Evolutionary conservation across 2,888 invertebrate genomes (phyloP).

Genomic region (Diploptera punctata): DNA sequence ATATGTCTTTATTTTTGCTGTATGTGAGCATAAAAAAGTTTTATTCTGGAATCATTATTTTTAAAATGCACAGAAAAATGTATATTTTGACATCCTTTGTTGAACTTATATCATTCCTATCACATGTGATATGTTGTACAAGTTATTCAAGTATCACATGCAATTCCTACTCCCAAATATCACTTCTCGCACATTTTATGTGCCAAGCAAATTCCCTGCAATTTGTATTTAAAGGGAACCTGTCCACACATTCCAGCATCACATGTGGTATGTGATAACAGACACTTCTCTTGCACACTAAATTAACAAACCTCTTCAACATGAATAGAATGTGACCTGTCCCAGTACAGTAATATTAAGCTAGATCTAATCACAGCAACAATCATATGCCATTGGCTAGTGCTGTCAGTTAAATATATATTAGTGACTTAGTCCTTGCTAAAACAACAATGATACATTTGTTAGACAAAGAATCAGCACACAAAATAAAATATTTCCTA

Average conservation of each 20-base stretch:
- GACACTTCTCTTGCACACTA: too few species aligned
- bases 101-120: neutral
- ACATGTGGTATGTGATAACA: too few species aligned
- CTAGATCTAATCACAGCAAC: conserved; percentile 43
- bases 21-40: conserved; percentile 12
- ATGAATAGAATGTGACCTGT: neutral
- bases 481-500: conserved; percentile 37
- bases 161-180: too few species aligned
- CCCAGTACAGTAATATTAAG: conserved; percentile 30
- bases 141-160: too few species aligned
- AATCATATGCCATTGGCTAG: conserved; percentile 40
- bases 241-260: too few species aligned
- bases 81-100: conserved; percentile 1
- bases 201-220: too few species aligned
- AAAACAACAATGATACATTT: conserved; percentile 41
- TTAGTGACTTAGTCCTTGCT: conserved; percentile 34
- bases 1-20: conserved; percentile 28
- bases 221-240: too few species aligned
- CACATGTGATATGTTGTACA: neutral
- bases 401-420: conserved; percentile 36
- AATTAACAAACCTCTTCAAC: neutral
- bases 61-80: conserved; percentile 22
- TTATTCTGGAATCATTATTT: conserved; percentile 17
- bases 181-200: too few species aligned
- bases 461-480: conserved; percentile 40